A percentile compares a stretch with the other conserved stretches of the same genome.
These are phyloP conservation scores for Bimastos eiseni DNA, from an alignment of 2,888 invertebrate genomes.

Conservation along the genomic window DNA sequence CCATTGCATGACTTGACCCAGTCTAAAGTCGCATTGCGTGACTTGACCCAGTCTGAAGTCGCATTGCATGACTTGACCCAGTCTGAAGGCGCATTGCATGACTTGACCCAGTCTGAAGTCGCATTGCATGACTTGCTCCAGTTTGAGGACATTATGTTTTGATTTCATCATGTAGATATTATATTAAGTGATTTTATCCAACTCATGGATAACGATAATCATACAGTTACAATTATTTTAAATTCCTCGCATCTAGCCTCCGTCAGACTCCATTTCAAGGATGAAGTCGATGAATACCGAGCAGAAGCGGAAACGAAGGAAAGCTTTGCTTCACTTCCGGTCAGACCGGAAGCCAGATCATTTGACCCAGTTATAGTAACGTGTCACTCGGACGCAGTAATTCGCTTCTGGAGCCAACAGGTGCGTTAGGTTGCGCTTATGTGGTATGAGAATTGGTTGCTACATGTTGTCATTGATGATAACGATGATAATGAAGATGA, in stretches of 20 bases:
- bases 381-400: conserved; percentile 55
- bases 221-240: background rate
- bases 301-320: background rate
- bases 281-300: background rate
- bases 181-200: too few relatives aligned
- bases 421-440: conserved; percentile 43
- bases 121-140: too few relatives aligned
- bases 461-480: background rate
- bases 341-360: conserved; percentile 42
- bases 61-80: too few relatives aligned
- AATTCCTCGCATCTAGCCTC: background rate
- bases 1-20: too few relatives aligned
- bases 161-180: too few relatives aligned
- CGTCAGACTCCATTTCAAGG: background rate
- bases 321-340: background rate
- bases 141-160: too few relatives aligned
- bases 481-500: too few relatives aligned
- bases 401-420: conserved; percentile 58
- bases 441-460: background rate
- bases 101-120: too few relatives aligned
- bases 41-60: too few relatives aligned
- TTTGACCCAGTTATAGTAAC: conserved; percentile 56
- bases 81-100: too few relatives aligned
- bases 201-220: too few relatives aligned
- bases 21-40: too few relatives aligned